Base-by-base conservation (phyloP, 2,797 vertebrate species). In the Gallirallus australis region DNA sequence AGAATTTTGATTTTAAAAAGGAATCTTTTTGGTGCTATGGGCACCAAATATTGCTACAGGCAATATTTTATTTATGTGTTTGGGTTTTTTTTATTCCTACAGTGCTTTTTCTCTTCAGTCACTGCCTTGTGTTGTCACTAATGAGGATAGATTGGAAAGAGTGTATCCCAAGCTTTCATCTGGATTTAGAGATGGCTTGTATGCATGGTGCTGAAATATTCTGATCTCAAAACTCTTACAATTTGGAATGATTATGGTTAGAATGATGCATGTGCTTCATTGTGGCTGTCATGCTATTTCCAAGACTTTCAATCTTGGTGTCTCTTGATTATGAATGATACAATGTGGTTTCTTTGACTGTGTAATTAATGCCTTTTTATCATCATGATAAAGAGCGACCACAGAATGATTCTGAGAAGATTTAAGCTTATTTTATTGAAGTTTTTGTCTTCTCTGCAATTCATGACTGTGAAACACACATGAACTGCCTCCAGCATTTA, bases 341-440 rank as follows among this genome's bases (percentile, higher is more conserved):
- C 6, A 53, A 82, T 7, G 4, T 6, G 3, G 9, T 53, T 78
- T 73, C 39, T 78, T 77, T 56, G 52, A 27, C 52, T 69, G 8
- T 48, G 18, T 35, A 42, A 50, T 72, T 72, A 48, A 76, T 82
- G 35, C 9, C 12, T 48, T 79, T 72, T 79, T 60, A 48, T 57
- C 31, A 27, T 64, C 27, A 8, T 27, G 63, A 33, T 30, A 73
- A 69, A 80, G 50, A 60, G 15, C 56, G 81, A 42, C 9, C 7
- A 27, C 11, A 48, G n/a, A 65, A n/a, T 9, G 33, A 68, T 31
- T 68, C 73, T 88, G 57, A 68, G 52, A 69, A 69, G 65, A 70
- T 61, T 79, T 69, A 61, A 76, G 59, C 17, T 85, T 52, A 37
- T 88, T 86, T 88, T 80, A 42, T 25, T 30, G 52, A 85, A 31